phyloP scores from a whole-genome alignment of 2,113 vertebrate genomes.

The Albula glossodonta region DNA sequence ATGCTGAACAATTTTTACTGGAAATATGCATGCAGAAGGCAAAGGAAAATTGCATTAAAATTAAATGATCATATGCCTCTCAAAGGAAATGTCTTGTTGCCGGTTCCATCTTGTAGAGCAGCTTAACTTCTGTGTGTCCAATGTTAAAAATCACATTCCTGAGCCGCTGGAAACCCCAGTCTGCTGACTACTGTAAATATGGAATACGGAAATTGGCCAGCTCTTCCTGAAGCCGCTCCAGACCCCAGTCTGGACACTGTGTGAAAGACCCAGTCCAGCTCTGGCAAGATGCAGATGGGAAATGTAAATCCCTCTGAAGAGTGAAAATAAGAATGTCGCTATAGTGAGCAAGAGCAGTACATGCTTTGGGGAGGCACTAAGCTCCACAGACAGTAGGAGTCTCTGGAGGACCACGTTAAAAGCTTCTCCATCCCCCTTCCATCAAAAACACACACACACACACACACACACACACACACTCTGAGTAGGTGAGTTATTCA shows the following conservation, averaged over 20 bases:
- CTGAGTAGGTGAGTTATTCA: not conserved
- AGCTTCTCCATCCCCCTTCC: not conserved
- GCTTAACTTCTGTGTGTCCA: not conserved
- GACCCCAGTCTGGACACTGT: not conserved
- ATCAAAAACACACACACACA: not conserved
- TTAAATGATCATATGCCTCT: not conserved
- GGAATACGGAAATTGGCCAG: not conserved
- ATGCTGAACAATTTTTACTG: not conserved
- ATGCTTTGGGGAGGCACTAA: not conserved
- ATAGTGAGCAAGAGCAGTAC: constrained; percentile 7
- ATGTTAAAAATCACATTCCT: not conserved
- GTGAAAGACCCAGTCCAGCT: not conserved
- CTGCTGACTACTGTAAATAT: not conserved
- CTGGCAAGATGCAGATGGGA: not conserved
- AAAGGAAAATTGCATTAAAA: too few species aligned
- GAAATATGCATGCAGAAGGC: too few species aligned
- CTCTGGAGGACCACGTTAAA: not conserved
- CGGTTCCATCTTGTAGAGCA: not conserved
- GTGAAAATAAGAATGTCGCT: constrained; percentile 25
- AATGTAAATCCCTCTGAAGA: not conserved
- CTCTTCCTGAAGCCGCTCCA: not conserved
- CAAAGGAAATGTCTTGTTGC: not conserved
- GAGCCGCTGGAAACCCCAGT: not conserved
- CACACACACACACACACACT: not conserved
- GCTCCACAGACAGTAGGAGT: not conserved